Percentiles rank a stretch among this genome's conserved stretches.
These are phyloP conservation scores for Arge pagana DNA, from an alignment of 2,888 invertebrate genomes.

Conservation along the genomic window DNA sequence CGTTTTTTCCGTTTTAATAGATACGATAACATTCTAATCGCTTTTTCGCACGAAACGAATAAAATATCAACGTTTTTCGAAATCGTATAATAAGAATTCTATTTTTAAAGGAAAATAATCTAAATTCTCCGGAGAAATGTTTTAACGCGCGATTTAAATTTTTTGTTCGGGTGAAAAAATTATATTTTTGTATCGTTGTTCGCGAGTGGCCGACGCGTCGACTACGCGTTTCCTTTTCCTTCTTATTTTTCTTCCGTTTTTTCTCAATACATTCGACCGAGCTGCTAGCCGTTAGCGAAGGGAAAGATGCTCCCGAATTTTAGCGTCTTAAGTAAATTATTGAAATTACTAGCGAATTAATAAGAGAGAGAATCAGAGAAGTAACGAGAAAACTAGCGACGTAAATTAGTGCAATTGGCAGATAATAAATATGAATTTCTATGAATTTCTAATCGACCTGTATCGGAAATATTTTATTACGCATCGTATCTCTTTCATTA, in stretches of 20 bases:
- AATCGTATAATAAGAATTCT: background rate
- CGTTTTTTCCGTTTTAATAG: too few species aligned
- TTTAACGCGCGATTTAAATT: background rate
- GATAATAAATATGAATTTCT: slow-evolving; percentile 11
- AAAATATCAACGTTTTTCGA: too few species aligned
- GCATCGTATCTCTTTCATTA: slow-evolving; percentile 36
- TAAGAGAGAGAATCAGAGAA: too few species aligned
- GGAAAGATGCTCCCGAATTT: slow-evolving; percentile 5
- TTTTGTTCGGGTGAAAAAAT: slow-evolving; percentile 40
- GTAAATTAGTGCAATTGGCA: slow-evolving; percentile 19
- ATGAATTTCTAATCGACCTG: slow-evolving; percentile 13
- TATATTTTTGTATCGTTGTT: too few species aligned
- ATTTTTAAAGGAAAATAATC: background rate
- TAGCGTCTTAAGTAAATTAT: slow-evolving; percentile 22
- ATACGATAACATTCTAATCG: too few species aligned
- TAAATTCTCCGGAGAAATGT: background rate
- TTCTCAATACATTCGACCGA: too few species aligned
- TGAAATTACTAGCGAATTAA: slow-evolving; percentile 16
- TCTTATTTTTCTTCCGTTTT: too few species aligned
- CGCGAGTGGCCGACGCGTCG: too few species aligned
- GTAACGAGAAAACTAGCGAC: slow-evolving; percentile 20
- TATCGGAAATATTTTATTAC: slow-evolving; percentile 40
- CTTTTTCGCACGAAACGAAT: too few species aligned
- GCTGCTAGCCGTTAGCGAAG: too few species aligned
- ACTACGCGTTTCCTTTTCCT: too few species aligned